Conservation (phyloP, 2,113 vertebrate genomes). For the Rana temporaria region DNA sequence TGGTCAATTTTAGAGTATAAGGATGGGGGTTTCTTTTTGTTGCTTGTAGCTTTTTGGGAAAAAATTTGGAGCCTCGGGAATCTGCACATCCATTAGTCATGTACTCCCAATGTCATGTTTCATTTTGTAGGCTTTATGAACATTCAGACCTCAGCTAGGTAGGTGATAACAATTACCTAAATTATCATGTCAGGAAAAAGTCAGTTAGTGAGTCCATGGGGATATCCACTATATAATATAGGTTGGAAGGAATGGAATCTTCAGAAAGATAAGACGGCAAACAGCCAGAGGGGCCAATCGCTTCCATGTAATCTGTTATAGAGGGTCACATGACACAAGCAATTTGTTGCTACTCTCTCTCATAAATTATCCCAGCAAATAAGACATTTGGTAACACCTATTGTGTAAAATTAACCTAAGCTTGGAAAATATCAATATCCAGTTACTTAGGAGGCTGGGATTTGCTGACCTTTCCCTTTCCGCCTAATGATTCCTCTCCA, state of each 20-base stretch:
- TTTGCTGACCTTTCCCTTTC: conserved; percentile 11
- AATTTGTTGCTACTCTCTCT: neutral
- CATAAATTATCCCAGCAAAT: conserved; percentile 32
- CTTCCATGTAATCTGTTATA: neutral
- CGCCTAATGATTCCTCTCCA: conserved; percentile 10
- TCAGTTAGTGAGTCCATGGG: neutral
- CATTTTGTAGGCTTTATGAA: too few relatives aligned
- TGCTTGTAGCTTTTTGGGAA: too few relatives aligned
- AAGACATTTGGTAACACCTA: conserved; percentile 15
- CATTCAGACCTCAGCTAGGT: too few relatives aligned
- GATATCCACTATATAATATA: neutral
- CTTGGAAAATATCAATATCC: conserved; percentile 6
- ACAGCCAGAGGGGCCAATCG: neutral
- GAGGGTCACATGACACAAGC: neutral
- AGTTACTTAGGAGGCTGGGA: conserved; percentile 18
- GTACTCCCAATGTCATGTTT: too few relatives aligned
- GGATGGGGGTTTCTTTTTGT: too few relatives aligned
- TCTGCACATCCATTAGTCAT: too few relatives aligned
- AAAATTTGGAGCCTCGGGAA: too few relatives aligned
- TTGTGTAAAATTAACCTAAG: conserved; percentile 12
- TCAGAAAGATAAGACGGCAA: neutral
- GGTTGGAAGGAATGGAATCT: neutral
- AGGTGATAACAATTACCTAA: neutral
- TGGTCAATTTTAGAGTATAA: too few relatives aligned
- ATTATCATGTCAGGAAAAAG: neutral